Percentiles rank a stretch among this genome's conserved stretches.
Evolutionary conservation across 2,797 vertebrate species (phyloP).

Genomic region (Pantherophis vulpinus): DNA sequence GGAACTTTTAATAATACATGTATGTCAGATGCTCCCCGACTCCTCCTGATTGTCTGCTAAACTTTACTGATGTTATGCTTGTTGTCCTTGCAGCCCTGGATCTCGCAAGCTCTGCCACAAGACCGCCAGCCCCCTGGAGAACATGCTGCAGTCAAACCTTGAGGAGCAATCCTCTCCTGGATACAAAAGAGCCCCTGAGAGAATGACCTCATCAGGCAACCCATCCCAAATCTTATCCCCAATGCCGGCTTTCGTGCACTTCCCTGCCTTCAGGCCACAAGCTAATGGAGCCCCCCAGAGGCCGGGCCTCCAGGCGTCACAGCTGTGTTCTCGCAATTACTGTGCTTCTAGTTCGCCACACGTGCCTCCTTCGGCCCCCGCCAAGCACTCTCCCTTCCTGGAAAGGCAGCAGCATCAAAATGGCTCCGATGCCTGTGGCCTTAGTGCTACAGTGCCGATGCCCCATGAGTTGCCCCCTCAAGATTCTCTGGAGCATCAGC

Average conservation of each 20-base stretch:
- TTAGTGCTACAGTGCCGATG: no score
- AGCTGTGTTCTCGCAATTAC: conserved; percentile 34
- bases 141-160: background rate
- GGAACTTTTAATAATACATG: background rate
- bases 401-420: conserved; percentile 48
- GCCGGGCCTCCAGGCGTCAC: background rate
- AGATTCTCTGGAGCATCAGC: background rate
- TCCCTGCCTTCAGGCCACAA: background rate
- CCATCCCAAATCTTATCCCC: conserved; percentile 4
- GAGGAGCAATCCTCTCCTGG: background rate
- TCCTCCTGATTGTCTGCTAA: background rate
- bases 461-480: background rate
- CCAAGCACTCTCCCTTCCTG: conserved; percentile 45
- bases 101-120: background rate
- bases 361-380: conserved; percentile 51
- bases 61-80: background rate
- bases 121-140: background rate
- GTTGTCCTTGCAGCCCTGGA: background rate
- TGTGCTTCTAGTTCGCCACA: conserved; percentile 44
- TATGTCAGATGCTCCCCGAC: background rate
- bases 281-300: conserved; percentile 1
- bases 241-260: background rate
- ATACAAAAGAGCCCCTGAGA: conserved; percentile 16
- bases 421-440: background rate
- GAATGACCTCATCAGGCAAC: background rate